These are phyloP conservation scores for Reticulitermes speratus DNA, from an alignment of 1,140 invertebrate genomes.

Conservation along the genomic window DNA sequence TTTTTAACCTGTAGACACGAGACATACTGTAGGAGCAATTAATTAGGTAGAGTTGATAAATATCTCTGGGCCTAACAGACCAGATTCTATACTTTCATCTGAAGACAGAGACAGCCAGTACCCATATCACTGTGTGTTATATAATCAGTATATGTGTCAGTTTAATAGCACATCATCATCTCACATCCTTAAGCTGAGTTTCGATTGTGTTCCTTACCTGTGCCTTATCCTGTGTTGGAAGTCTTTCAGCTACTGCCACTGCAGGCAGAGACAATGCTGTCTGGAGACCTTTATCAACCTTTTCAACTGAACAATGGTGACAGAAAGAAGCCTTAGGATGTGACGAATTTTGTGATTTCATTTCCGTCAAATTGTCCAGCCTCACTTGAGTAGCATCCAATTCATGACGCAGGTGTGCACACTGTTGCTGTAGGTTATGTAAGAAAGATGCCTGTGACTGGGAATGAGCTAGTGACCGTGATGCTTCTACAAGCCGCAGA, in stretches of 20 bases:
- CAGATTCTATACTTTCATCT: too few relatives aligned
- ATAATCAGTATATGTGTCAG: too few relatives aligned
- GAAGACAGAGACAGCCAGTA: too few relatives aligned
- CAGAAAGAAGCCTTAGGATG: background rate
- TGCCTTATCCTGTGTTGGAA: background rate
- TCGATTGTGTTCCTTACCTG: background rate
- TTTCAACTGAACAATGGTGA: background rate
- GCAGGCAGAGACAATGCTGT: background rate
- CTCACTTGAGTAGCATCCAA: background rate
- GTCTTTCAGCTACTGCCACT: background rate
- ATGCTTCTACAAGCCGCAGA: background rate
- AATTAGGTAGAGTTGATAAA: too few relatives aligned
- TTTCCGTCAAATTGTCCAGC: background rate
- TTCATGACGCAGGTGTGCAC: background rate
- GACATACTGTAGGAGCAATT: too few relatives aligned
- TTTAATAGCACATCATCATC: too few relatives aligned
- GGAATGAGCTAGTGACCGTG: slow-evolving; percentile 16
- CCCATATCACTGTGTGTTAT: too few relatives aligned
- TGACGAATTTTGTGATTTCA: background rate
- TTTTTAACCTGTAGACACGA: too few relatives aligned
- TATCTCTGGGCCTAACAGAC: too few relatives aligned
- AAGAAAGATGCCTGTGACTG: background rate
- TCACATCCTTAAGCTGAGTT: background rate
- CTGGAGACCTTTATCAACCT: background rate
- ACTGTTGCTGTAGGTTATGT: background rate